Base-by-base conservation (phyloP, 2,113 vertebrate genomes). In the Caretta caretta region DNA sequence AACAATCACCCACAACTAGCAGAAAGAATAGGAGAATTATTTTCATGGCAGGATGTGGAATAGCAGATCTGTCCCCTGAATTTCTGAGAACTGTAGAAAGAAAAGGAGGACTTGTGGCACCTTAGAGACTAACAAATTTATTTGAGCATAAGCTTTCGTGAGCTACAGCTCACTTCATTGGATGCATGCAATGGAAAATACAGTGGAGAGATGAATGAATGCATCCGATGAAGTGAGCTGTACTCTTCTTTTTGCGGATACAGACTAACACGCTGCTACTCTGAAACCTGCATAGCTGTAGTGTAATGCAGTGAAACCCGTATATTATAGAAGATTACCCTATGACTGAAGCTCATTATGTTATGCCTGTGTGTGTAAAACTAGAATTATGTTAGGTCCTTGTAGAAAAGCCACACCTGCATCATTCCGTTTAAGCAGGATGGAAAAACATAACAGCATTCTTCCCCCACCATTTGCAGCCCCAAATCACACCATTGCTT, bases 31-130 rank as follows among this genome's bases (percentile, higher is more conserved):
- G 48, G 46, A 57, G 56, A 84, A 80, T 65, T 57, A 2, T 6
- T 10, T 17, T 91, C 1, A 24, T 10, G 59, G 57, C 42, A 65
- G 9, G 50, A 54, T 27, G 11, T 79, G 69, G 83, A 90, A 22
- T 4, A 27, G 25, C 35, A 87, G 7, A 20, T 5, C 80, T 51
- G 3, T 35, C 88, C 10, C 2, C 10, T 31, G 5, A 4, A 0
- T 2, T 31, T 46, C 49, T 38, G 0, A 35, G 13, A 76, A 50
- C 20, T 19, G 24, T 65, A 42, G 8, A 42, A 42, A 42, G 42
- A 42, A 42, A 42, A 42, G 42, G 42, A 42, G 42, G 42, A 42
- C 42, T 42, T 42, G 42, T 42, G 42, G 42, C 42, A 42, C 42
- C 42, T 42, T 42, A 42, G 42, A 42, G 42, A 42, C 42, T 42